phyloP scores from a whole-genome alignment of 2,888 invertebrate genomes.

The Sycophila texana region DNA sequence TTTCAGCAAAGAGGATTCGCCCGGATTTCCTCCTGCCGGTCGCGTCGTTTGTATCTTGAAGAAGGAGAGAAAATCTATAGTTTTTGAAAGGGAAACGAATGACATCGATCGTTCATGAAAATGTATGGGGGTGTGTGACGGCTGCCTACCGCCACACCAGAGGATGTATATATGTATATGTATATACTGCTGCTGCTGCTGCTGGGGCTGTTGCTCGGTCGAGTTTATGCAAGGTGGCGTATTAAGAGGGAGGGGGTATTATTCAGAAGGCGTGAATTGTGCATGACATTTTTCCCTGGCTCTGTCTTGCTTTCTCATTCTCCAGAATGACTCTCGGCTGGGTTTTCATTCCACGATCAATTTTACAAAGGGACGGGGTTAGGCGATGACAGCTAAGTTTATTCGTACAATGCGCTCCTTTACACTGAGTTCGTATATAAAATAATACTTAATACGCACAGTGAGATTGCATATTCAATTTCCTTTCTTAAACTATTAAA shows the following conservation, averaged over 20 bases:
- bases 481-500: too few relatives aligned
- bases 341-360: constrained; percentile 16
- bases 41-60: constrained; percentile 14
- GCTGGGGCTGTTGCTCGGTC: background rate
- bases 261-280: constrained; percentile 30
- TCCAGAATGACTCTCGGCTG: background rate
- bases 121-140: constrained; percentile 24
- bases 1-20: constrained; percentile 44
- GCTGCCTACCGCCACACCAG: background rate
- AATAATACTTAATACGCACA: too few relatives aligned
- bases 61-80: constrained; percentile 12
- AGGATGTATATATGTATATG: too few relatives aligned
- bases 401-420: background rate
- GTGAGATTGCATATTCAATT: too few relatives aligned
- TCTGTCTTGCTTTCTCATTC: background rate
- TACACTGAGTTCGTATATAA: too few relatives aligned
- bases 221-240: background rate
- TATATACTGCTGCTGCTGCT: too few relatives aligned
- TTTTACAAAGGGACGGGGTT: background rate
- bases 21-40: constrained; percentile 17
- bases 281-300: constrained; percentile 9
- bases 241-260: background rate
- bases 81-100: constrained; percentile 29
- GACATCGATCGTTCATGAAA: constrained; percentile 50
- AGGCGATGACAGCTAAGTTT: background rate